Base-by-base conservation (phyloP, 2,888 invertebrate species). In the Mythimna loreyi region DNA sequence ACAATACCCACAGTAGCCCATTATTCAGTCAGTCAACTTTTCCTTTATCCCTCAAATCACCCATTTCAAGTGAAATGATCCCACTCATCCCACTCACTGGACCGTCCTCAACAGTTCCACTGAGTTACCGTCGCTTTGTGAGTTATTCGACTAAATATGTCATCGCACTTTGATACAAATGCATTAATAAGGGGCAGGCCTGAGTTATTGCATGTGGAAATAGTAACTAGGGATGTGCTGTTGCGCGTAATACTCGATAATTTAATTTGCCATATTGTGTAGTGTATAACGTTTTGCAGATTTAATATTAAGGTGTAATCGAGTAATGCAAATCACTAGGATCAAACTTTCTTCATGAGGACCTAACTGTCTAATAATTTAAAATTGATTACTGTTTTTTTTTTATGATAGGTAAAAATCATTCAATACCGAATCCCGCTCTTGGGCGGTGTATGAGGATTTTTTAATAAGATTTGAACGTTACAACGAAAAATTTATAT, bases 81-180 rank as follows among this genome's bases (percentile, higher is more conserved):
- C 75, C 58, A 56, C 33, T 63, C 81, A 58, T 67, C 49, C 75
- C 58, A 56, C 33, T 63, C 81, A 63, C 9, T 56, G 59, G 62
- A 60, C 81, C 53, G 60, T 66, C 28, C 81, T 66, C 65, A 64
- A 43, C 64, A 47, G 66, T 57, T 60, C 40, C 52, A 16, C 47
- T 23, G 56, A 78, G 65, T 78, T 73, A 78, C 67, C 53, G 40
- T 78, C 66, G 77, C 78, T 76, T 76, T 78, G 85, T 89, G 90
- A 91, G 86, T 91, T 89, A 91, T 90, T 86, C 86, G 86, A 84
- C 88, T 92, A 91, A 91, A 92, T 92, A 88, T 91, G 92, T 92
- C 92, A 88, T 92, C 92, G 89, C 84, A 75, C 91, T 92, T 92
- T 92, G 91, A 92, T 91, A 90, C 87, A 73, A 84, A 84, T 84